Percentiles rank a stretch among this genome's conserved stretches.
Conservation (phyloP, 1,140 invertebrate species). For the Lerema accius region DNA sequence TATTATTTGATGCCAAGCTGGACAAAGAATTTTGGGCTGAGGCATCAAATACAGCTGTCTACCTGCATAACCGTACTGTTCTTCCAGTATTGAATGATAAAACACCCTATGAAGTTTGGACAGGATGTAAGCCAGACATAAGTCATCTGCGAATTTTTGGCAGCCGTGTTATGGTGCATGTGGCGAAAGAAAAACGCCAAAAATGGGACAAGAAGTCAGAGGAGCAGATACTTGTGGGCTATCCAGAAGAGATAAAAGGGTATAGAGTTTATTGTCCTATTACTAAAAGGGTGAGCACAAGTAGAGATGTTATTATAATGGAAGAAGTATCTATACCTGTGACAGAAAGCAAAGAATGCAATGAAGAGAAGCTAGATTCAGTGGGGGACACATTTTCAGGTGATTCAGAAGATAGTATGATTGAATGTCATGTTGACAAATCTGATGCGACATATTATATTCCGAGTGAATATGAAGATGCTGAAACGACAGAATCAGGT, state of each 20-base stretch:
- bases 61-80: conserved; percentile 37
- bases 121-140: conserved; percentile 15
- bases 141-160: conserved; percentile 47
- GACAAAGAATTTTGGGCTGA: conserved; percentile 34
- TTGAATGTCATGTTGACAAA: conserved; percentile 16
- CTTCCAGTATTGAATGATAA: conserved; percentile 32
- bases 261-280: conserved; percentile 50
- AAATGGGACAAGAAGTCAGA: conserved; percentile 41
- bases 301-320: conserved; percentile 37
- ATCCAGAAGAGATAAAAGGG: conserved; percentile 44
- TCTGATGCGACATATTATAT: conserved; percentile 26
- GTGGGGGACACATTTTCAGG: conserved; percentile 29
- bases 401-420: conserved; percentile 7
- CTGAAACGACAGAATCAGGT: not conserved
- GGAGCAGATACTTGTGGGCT: conserved; percentile 58
- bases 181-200: conserved; percentile 36
- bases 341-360: conserved; percentile 19
- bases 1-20: conserved; percentile 27
- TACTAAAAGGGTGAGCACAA: conserved; percentile 45
- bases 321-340: conserved; percentile 26
- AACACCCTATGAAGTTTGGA: conserved; percentile 41
- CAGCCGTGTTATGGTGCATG: conserved; percentile 32
- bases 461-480: conserved; percentile 22
- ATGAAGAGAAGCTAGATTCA: conserved; percentile 27
- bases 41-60: conserved; percentile 38